Evolutionary conservation across 2,888 invertebrate species (phyloP), one percentile per base, ranked within the genome.

Genomic region (Apoda limacodes): DNA sequence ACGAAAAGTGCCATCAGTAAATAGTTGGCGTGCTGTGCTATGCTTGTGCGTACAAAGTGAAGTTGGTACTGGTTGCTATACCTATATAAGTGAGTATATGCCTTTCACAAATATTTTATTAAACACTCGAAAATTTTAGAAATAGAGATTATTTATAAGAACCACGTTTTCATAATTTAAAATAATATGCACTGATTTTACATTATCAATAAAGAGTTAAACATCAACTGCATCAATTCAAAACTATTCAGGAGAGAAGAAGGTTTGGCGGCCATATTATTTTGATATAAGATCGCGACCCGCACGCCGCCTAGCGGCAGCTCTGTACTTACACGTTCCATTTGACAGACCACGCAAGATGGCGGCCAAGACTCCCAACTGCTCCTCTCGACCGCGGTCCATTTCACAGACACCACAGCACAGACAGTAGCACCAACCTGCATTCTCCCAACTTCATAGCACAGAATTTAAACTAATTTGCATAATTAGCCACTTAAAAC

Each of bases 221-320:
- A 35, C 34, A 34, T 40, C 37, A 41, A 46, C 44, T 40, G 50
- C 43, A n/a, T 32, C 43, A 46, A 76, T 78, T 74, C 61, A 69
- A 78, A 76, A 71, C 72, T 78, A 78, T 78, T 75, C 74, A 71
- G 65, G 64, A 51, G 49, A 46, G 43, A 46, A 48, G 53, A 54
- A 37, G 32, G 53, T 55, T 48, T 52, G 59, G 57, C 59, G 36
- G 70, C 69, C 72, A 68, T 66, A 59, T 63, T 64, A 63, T 55
- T 48, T 48, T 51, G 52, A 44, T 43, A 48, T 45, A 50, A 42
- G 46, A 51, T 45, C 45, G 61, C 65, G 67, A 62, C 70, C 67
- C 64, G 70, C 65, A 64, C 76, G 76, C 78, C 78, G 61, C 65
- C 74, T 70, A 46, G 68, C 61, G 76, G 70, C 46, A 36, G 46